These are phyloP conservation scores for Drosophila hydei DNA, from an alignment of 1,140 invertebrate genomes.

Conservation along the genomic window DNA sequence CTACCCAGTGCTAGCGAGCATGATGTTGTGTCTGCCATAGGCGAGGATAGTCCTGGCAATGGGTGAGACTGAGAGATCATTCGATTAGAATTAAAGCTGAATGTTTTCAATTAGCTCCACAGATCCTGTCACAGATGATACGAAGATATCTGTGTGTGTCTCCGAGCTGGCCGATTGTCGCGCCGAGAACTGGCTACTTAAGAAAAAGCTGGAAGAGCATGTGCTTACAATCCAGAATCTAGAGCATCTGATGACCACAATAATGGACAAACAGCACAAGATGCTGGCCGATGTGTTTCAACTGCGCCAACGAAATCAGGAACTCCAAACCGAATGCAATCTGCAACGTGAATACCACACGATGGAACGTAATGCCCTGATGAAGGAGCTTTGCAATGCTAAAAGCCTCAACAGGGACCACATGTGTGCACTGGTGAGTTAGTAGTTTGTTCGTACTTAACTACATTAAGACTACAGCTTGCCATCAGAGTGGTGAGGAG, in stretches of 20 bases:
- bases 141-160: slow-evolving; percentile 40
- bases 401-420: slow-evolving; percentile 28
- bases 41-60: neutral
- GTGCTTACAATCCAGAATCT: slow-evolving; percentile 63
- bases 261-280: slow-evolving; percentile 69
- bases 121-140: slow-evolving; percentile 28
- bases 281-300: slow-evolving; percentile 58
- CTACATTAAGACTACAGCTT: too few species aligned
- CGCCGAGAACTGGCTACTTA: slow-evolving; percentile 71
- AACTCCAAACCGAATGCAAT: slow-evolving; percentile 56
- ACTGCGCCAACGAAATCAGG: slow-evolving; percentile 55
- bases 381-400: slow-evolving; percentile 57
- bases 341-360: slow-evolving; percentile 70
- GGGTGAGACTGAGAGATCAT: neutral
- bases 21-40: neutral
- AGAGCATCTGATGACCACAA: slow-evolving; percentile 59
- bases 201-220: slow-evolving; percentile 59
- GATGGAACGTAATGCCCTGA: slow-evolving; percentile 67
- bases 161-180: slow-evolving; percentile 55
- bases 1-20: neutral
- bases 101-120: slow-evolving; percentile 8
- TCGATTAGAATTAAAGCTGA: neutral
- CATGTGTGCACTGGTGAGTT: slow-evolving; percentile 22
- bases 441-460: too few species aligned
- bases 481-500: neutral